These are phyloP conservation scores for Catostylus mosaicus DNA, from an alignment of 30 jellyfish, hydroid and myxozoan genomes.

Conservation along the genomic window DNA sequence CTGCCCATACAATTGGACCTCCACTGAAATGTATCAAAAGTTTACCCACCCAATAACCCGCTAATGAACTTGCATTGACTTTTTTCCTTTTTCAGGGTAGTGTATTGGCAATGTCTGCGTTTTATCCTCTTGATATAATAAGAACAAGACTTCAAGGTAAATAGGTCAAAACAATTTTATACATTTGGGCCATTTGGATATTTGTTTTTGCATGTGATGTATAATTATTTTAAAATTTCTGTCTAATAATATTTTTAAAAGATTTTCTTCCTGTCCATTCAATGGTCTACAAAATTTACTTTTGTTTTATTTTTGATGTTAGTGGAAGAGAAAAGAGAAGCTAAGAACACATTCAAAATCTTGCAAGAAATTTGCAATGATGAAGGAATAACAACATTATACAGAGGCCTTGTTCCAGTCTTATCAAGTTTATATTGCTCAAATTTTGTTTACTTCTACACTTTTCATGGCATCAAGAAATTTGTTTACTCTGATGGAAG, in stretches of 20 bases:
- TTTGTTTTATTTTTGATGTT: background rate
- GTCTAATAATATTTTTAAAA: too few species aligned
- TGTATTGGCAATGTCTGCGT: constrained; percentile 90
- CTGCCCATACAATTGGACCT: too few species aligned
- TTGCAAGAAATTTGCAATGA: constrained; percentile 69
- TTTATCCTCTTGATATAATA: constrained; percentile 89
- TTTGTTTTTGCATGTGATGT: too few species aligned
- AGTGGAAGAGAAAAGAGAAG: constrained; percentile 86
- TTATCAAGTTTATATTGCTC: constrained; percentile 91
- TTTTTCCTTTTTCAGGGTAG: constrained; percentile 70
- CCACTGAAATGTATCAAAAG: too few species aligned
- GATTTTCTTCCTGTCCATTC: too few species aligned
- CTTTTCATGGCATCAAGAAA: constrained; percentile 90
- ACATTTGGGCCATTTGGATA: too few species aligned
- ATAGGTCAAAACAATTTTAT: background rate
- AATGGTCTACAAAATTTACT: background rate
- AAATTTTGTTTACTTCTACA: constrained; percentile 89
- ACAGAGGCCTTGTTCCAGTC: constrained; percentile 94
- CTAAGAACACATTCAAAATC: constrained; percentile 71
- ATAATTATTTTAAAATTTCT: too few species aligned
- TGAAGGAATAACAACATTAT: constrained; percentile 86
- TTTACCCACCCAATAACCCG: too few species aligned
- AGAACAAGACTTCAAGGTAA: constrained; percentile 94
- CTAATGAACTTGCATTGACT: too few species aligned
- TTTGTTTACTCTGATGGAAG: constrained; percentile 35